Evolutionary conservation across 2,113 vertebrate genomes (phyloP).

Genomic region (Lampris megalopsis): DNA sequence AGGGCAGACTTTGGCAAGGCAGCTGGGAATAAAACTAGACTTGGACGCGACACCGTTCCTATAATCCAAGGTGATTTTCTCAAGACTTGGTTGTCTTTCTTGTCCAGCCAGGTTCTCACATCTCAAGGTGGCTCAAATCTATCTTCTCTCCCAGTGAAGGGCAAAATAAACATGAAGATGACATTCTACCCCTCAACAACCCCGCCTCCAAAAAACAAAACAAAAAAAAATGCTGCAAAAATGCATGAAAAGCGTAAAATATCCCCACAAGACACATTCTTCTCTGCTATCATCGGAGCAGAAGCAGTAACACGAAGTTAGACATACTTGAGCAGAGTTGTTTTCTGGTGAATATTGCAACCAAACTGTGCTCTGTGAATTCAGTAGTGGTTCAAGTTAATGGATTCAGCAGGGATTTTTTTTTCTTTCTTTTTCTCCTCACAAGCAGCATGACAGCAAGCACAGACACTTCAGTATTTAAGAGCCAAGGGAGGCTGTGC

Average conservation of each 20-base stretch:
- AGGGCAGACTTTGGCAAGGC: too few species aligned
- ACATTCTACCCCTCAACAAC: slow-evolving; percentile 22
- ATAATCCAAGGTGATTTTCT: too few species aligned
- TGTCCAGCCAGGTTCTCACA: slow-evolving; percentile 9
- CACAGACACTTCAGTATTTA: slow-evolving; percentile 59
- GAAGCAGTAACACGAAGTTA: slow-evolving; percentile 35
- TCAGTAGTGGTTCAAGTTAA: slow-evolving; percentile 39
- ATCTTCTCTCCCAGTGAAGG: slow-evolving; percentile 28
- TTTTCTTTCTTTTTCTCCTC: neutral
- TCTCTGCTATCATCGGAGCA: slow-evolving; percentile 10
- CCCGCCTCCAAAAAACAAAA: neutral
- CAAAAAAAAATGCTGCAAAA: slow-evolving; percentile 20
- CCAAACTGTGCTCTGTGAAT: slow-evolving; percentile 45
- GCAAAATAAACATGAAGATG: slow-evolving; percentile 21
- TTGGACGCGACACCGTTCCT: neutral
- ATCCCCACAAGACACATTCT: slow-evolving; percentile 21
- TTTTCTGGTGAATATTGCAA: slow-evolving; percentile 52
- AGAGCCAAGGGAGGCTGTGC: slow-evolving; percentile 58
- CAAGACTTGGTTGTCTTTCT: neutral
- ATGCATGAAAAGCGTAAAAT: slow-evolving; percentile 8
- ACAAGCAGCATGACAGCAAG: slow-evolving; percentile 64
- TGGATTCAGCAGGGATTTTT: slow-evolving; percentile 44
- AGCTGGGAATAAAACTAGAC: too few species aligned
- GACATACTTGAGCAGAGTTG: slow-evolving; percentile 50
- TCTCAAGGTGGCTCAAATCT: slow-evolving; percentile 2